Percentiles rank a stretch among this genome's conserved stretches.
Evolutionary conservation across 1,140 invertebrate species (phyloP).

Genomic region (Thaumatotibia leucotreta): DNA sequence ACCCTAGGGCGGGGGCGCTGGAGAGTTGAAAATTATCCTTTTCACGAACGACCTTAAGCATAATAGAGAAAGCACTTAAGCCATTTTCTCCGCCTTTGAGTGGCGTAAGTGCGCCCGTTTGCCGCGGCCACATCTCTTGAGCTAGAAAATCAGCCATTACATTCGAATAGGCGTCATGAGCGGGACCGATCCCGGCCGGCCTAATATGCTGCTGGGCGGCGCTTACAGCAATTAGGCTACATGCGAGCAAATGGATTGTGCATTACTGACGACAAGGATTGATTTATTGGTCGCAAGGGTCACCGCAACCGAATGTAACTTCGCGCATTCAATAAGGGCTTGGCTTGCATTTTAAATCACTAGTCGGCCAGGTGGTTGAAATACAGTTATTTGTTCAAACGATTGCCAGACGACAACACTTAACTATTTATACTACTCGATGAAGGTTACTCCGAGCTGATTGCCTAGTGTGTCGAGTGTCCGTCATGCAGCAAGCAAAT

Average conservation of each 20-base stretch:
- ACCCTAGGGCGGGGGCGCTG: slow-evolving; percentile 51
- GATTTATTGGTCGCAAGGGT: slow-evolving; percentile 63
- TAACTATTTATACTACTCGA: not conserved
- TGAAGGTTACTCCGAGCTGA: not conserved
- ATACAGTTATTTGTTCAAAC: slow-evolving; percentile 6
- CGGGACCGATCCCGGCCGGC: slow-evolving; percentile 25
- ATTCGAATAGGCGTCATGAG: slow-evolving; percentile 51
- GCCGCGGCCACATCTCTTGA: slow-evolving; percentile 60
- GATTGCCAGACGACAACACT: not conserved
- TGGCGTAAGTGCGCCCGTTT: slow-evolving; percentile 72
- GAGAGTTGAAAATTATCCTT: slow-evolving; percentile 76
- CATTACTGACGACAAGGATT: slow-evolving; percentile 70
- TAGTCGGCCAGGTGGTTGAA: not conserved
- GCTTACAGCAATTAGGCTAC: slow-evolving; percentile 72
- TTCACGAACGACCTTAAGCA: slow-evolving; percentile 75
- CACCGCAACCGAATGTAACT: slow-evolving; percentile 21
- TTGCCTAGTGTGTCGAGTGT: not conserved
- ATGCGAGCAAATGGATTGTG: slow-evolving; percentile 72
- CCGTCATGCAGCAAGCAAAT: not conserved
- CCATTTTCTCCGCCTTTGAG: slow-evolving; percentile 76
- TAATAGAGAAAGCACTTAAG: slow-evolving; percentile 77
- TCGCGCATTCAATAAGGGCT: not conserved
- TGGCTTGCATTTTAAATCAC: not conserved
- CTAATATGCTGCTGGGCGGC: slow-evolving; percentile 71
- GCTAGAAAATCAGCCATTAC: slow-evolving; percentile 75